A percentile compares a stretch with the other conserved stretches of the same genome.
Conservation (phyloP, 2,113 vertebrate species). For the Dasyurus viverrinus region DNA sequence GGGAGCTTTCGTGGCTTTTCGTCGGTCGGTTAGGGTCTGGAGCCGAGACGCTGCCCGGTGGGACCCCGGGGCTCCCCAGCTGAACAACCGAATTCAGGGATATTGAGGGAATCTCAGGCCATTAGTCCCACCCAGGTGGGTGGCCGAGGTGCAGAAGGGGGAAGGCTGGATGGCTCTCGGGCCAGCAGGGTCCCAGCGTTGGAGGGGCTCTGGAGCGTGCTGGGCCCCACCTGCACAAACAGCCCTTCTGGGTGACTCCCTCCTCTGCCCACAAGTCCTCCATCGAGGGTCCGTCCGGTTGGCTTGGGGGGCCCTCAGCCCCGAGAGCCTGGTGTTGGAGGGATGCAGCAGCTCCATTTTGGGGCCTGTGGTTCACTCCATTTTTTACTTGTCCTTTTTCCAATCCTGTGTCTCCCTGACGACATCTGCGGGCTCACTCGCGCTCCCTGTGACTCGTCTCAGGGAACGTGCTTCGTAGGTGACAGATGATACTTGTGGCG, state of each 20-base stretch:
- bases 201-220: neutral
- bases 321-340: neutral
- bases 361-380: neutral
- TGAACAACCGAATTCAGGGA: neutral
- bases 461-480: neutral
- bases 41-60: neutral
- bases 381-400: neutral
- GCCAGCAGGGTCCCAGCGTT: too few species aligned
- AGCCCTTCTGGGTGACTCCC: neutral
- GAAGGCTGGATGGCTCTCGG: neutral
- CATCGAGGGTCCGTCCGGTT: neutral
- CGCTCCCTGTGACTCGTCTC: neutral
- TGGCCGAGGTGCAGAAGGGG: neutral
- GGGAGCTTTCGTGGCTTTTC: neutral
- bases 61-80: neutral
- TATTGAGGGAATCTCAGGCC: neutral
- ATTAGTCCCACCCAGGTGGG: neutral
- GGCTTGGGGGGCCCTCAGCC: neutral
- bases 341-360: neutral
- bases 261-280: neutral
- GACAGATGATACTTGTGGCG: neutral
- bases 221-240: neutral
- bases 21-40: neutral
- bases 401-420: neutral
- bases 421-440: neutral